These are phyloP conservation scores for Psococerastis gibbosa DNA, from an alignment of 2,888 invertebrate species.

Conservation along the genomic window DNA sequence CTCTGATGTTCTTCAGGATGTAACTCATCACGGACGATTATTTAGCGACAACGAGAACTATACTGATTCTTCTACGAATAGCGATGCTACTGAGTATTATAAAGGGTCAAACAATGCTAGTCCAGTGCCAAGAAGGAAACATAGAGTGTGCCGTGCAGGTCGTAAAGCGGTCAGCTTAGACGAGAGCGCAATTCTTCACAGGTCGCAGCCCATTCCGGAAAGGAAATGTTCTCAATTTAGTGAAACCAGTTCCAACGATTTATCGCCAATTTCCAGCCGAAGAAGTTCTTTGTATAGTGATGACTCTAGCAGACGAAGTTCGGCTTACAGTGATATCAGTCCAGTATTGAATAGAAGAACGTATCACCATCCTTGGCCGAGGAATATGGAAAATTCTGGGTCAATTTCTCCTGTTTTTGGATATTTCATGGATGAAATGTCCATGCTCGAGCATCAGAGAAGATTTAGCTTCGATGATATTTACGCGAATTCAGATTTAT, in stretches of 20 bases:
- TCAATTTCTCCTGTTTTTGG: slow-evolving; percentile 2
- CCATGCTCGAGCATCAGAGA: slow-evolving; percentile 1
- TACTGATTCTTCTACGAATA: slow-evolving; percentile 6
- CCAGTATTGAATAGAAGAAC: slow-evolving; percentile 4
- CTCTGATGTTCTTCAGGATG: neutral
- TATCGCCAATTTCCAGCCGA: slow-evolving; percentile 2
- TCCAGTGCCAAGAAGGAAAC: slow-evolving; percentile 9
- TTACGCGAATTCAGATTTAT: slow-evolving; percentile 4
- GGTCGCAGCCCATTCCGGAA: neutral
- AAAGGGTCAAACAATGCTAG: slow-evolving; percentile 7
- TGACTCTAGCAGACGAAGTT: slow-evolving; percentile 4
- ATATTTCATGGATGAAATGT: slow-evolving; percentile 1
- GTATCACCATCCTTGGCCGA: neutral
- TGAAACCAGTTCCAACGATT: slow-evolving; percentile 1
- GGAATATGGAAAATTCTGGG: neutral
- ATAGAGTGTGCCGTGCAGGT: neutral
- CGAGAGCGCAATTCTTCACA: neutral
- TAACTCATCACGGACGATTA: slow-evolving; percentile 25
- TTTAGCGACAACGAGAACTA: slow-evolving; percentile 19
- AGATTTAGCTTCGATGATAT: slow-evolving; percentile 7
- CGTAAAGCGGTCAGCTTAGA: slow-evolving; percentile 8
- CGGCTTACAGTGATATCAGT: slow-evolving; percentile 6
- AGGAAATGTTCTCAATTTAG: slow-evolving; percentile 5
- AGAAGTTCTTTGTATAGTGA: slow-evolving; percentile 2
- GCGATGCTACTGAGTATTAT: slow-evolving; percentile 8